Conservation (phyloP, 2,113 vertebrate species). For the Rhynchomys soricoides region DNA sequence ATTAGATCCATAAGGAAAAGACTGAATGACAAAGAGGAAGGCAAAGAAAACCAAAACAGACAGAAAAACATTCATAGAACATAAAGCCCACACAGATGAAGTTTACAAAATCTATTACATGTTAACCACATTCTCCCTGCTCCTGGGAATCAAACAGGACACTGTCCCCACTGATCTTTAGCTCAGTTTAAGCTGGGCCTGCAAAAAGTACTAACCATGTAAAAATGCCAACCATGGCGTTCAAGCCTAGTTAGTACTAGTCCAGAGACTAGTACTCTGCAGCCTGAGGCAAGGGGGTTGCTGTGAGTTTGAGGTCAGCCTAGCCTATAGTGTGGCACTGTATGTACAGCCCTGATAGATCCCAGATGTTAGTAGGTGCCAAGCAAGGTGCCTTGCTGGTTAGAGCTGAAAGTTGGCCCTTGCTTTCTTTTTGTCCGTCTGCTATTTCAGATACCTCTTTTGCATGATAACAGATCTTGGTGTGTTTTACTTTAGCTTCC, state of each 20-base stretch:
- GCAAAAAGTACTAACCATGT: not conserved
- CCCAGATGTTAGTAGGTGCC: not conserved
- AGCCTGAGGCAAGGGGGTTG: not conserved
- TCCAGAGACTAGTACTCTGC: not conserved
- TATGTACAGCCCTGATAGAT: not conserved
- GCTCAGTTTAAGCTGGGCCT: not conserved
- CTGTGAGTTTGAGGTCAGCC: not conserved
- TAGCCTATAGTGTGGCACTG: not conserved
- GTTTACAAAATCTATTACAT: not conserved
- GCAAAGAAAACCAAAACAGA: too few relatives aligned
- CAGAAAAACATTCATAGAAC: not conserved
- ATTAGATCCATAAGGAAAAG: not conserved
- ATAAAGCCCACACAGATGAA: not conserved
- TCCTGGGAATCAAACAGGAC: not conserved
- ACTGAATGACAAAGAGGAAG: not conserved
- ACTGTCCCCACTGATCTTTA: not conserved
- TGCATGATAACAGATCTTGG: not conserved
- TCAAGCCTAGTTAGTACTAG: too few relatives aligned
- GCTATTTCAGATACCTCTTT: not conserved
- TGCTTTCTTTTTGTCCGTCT: not conserved
- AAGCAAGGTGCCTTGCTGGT: not conserved
- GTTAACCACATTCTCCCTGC: not conserved
- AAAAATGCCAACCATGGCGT: fast-evolving
- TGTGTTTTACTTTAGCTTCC: not conserved
- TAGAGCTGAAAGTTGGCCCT: not conserved